phyloP scores from a whole-genome alignment of 1,140 invertebrate species.

The Anastatus disparis region DNA sequence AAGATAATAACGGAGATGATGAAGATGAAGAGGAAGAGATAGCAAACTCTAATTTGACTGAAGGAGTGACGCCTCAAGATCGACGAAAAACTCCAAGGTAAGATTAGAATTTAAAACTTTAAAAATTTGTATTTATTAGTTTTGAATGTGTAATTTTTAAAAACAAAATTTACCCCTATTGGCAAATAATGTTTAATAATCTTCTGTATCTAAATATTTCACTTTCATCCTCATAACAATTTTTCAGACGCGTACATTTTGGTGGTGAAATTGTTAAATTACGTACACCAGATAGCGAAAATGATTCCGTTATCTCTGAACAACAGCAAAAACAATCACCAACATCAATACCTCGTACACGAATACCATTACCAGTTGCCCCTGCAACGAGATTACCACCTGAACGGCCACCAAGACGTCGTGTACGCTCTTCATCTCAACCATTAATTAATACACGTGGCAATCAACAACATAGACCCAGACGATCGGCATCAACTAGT shows the following conservation, averaged over 20 bases:
- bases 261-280: constrained; percentile 86
- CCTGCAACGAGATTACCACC: constrained; percentile 59
- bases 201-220: too few species aligned
- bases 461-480: not conserved
- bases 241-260: constrained; percentile 75
- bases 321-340: not conserved
- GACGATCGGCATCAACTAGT: constrained; percentile 55
- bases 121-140: not conserved
- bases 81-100: constrained; percentile 47
- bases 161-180: too few species aligned
- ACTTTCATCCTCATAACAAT: not conserved
- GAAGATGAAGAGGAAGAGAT: not conserved
- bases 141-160: too few species aligned
- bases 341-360: constrained; percentile 46
- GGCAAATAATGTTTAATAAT: too few species aligned
- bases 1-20: not conserved
- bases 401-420: constrained; percentile 24
- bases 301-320: constrained; percentile 45
- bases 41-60: too few species aligned
- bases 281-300: constrained; percentile 83
- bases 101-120: not conserved
- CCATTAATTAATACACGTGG: constrained; percentile 35
- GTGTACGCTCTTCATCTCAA: constrained; percentile 47
- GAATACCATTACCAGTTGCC: constrained; percentile 62
- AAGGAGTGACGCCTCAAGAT: constrained; percentile 26